phyloP scores from a whole-genome alignment of 2,888 invertebrate species.

The Silvanus unidentatus region DNA sequence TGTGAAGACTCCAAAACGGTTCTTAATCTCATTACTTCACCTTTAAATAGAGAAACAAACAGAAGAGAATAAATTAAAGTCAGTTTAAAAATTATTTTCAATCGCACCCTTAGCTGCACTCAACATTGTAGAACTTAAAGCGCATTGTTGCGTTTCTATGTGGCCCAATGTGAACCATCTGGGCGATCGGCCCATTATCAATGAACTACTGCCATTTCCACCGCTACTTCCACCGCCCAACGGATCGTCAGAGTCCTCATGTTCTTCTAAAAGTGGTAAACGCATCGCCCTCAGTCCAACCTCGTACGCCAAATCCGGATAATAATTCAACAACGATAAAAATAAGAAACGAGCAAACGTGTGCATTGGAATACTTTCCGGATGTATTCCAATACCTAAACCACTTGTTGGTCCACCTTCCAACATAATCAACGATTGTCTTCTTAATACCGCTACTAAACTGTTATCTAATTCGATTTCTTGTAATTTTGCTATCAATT shows the following conservation, averaged over 20 bases:
- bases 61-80: not conserved
- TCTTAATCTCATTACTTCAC: slow-evolving; percentile 63
- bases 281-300: slow-evolving; percentile 75
- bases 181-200: slow-evolving; percentile 57
- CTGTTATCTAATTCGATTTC: slow-evolving; percentile 71
- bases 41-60: slow-evolving; percentile 19
- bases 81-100: not conserved
- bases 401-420: slow-evolving; percentile 75
- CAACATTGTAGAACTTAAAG: slow-evolving; percentile 69
- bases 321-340: slow-evolving; percentile 66
- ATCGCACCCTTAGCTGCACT: slow-evolving; percentile 64
- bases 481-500: slow-evolving; percentile 67
- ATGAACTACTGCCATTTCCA: slow-evolving; percentile 44
- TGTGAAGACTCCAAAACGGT: slow-evolving; percentile 74
- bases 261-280: slow-evolving; percentile 68
- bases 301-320: slow-evolving; percentile 73
- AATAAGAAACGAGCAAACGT: slow-evolving; percentile 78
- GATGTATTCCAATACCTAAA: slow-evolving; percentile 67
- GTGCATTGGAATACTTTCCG: slow-evolving; percentile 78
- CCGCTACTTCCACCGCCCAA: slow-evolving; percentile 35
- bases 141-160: slow-evolving; percentile 75
- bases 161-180: slow-evolving; percentile 77
- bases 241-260: slow-evolving; percentile 59
- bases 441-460: slow-evolving; percentile 60
- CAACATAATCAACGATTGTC: slow-evolving; percentile 63